phyloP scores from a whole-genome alignment of 2,113 vertebrate genomes.

The Mustelus asterias region DNA sequence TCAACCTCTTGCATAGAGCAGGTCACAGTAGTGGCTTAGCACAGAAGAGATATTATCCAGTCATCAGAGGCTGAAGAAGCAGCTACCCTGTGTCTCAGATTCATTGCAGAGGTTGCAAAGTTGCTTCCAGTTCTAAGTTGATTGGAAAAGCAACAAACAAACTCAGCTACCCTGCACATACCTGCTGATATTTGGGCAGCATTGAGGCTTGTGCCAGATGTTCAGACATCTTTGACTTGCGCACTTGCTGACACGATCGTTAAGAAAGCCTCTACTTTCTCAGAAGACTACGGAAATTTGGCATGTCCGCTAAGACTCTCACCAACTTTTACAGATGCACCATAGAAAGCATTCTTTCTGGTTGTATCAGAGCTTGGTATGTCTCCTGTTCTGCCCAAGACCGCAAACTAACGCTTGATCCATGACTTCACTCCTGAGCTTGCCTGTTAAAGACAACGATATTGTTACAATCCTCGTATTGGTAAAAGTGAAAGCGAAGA shows the following conservation, averaged over 20 bases:
- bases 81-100: not conserved
- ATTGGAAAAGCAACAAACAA: not conserved
- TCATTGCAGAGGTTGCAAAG: not conserved
- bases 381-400: too few relatives aligned
- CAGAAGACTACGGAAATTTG: too few relatives aligned
- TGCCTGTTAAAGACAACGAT: too few relatives aligned
- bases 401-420: too few relatives aligned
- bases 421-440: too few relatives aligned
- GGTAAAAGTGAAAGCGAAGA: too few relatives aligned
- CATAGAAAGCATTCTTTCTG: too few relatives aligned
- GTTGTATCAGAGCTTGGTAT: too few relatives aligned
- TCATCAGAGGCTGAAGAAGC: not conserved
- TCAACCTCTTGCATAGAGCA: not conserved
- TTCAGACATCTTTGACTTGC: not conserved
- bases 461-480: too few relatives aligned
- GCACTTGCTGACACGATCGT: not conserved
- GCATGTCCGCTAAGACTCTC: too few relatives aligned
- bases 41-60: not conserved
- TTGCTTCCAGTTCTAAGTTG: not conserved
- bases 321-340: too few relatives aligned
- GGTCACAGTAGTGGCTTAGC: not conserved
- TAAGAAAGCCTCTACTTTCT: too few relatives aligned
- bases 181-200: not conserved
- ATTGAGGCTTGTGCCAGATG: not conserved
- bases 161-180: not conserved